Evolutionary conservation across 2,888 invertebrate genomes (phyloP), one percentile per base, ranked within the genome.

Genomic region (Thumatha senex): DNA sequence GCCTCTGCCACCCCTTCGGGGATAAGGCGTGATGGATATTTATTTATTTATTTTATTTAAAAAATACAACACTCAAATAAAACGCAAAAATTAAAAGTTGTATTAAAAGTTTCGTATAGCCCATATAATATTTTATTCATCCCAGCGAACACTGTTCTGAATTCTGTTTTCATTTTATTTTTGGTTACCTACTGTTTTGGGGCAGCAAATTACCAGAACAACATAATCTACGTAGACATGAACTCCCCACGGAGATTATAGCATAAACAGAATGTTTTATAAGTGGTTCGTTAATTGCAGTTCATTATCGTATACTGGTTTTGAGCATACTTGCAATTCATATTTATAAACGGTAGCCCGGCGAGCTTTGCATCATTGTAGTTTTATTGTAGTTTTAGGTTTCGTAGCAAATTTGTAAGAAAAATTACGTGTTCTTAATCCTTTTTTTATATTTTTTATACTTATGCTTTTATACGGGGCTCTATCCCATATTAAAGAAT

Each of bases 121-220:
- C 36, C 30, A 31, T 42, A 42, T 31, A 42, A 48, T 42, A 47
- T 40, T 47, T 48, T 41, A 31, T 36, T 39, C 35, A 34, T 48
- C 34, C 12, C 40, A 12, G 10, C 34, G 34, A 40, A 14, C 34
- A 33, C 24, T 35, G 48, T 42, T 39, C n/a, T 34, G 33, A n/a
- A 29, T 43, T 33, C 39, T 43, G 11, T 35, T 36, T 45, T 45
- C 43, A 39, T 39, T 43, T 39, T 39, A 43, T 48, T 48, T 49
- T 30, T 24, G 34, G 39, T 44, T 11, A n/a, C n/a, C n/a, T n/a
- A 24, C 29, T 39, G 44, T 49, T 48, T 44, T 40, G 43, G 39
- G 33, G 14, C 33, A 42, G 18, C 38, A 49, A 49, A 49, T 49
- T 44, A 49, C 43, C 49, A 30, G 39, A n/a, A 11, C 14, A n/a